Percentiles rank a stretch among this genome's conserved stretches.
phyloP scores from a whole-genome alignment of 1,140 invertebrate species.

The Chionoecetes opilio region DNA sequence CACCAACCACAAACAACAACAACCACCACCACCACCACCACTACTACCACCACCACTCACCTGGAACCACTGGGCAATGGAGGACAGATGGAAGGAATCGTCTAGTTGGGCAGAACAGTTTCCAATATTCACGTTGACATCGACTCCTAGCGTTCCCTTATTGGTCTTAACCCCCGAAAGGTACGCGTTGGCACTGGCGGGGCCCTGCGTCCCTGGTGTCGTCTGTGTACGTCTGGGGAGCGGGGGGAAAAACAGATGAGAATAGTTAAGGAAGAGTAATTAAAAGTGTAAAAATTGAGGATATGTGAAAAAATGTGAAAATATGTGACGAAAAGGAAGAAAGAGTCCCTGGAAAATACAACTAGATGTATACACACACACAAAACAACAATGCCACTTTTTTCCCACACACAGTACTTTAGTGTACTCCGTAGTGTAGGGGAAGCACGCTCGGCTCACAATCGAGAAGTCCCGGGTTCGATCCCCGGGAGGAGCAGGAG shows the following conservation, averaged over 20 bases:
- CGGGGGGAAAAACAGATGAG: background rate
- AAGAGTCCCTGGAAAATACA: no score
- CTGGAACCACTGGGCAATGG: slow-evolving; percentile 84
- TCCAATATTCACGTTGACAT: slow-evolving; percentile 68
- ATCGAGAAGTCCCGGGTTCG: no score
- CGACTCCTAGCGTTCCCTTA: slow-evolving; percentile 78
- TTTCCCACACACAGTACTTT: no score
- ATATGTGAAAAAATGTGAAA: no score
- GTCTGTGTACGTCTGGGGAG: background rate
- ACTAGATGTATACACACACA: no score
- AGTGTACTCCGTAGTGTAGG: no score
- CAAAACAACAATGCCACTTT: no score
- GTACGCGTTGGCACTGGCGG: slow-evolving; percentile 93
- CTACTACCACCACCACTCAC: slow-evolving; percentile 20
- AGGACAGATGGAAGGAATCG: slow-evolving; percentile 86
- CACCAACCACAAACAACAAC: background rate
- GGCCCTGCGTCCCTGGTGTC: slow-evolving; percentile 88
- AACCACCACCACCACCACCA: background rate
- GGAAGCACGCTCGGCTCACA: no score
- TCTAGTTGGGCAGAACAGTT: slow-evolving; percentile 86
- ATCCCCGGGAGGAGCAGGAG: no score
- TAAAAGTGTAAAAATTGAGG: background rate
- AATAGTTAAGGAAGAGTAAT: background rate
- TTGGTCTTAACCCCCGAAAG: slow-evolving; percentile 91
- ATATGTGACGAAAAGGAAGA: background rate